Base-by-base conservation (phyloP, 2,113 vertebrate species). In the Phalacrocorax pelagicus region DNA sequence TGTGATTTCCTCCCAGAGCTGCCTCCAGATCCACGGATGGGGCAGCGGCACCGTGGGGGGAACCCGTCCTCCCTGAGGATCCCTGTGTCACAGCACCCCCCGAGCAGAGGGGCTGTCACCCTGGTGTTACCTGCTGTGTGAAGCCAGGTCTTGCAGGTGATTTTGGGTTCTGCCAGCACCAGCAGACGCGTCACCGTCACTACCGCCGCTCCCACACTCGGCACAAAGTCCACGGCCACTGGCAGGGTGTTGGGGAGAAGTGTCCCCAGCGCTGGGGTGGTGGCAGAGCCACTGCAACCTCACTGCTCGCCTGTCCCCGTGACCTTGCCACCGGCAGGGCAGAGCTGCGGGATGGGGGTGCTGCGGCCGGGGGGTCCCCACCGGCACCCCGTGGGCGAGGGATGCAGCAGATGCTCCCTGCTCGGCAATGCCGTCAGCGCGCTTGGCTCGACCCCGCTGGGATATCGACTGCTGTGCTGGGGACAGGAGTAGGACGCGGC, bases 161-260 rank as follows among this genome's bases (percentile, higher is more conserved):
- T 16, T 1, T 34, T 73, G 59, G 81, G 73, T 63, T 14, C 55
- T 21, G 58, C 44, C 88, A n/a, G 81, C 5, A 1, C 73, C 4
- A 0, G 49, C 69, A n/a, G 44, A 27, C 15, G 1, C 3, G 52
- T 63, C 44, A 5, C 44, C 10, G 38, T 54, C n/a, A 4, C 44
- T 8, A 32, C 62, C 8, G 4, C 54, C 0, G 16, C 89, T 90
- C 89, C 96, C 42, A 2, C 13, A 10, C 61, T 51, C 49, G 1
- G 88, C 54, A 29, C 96, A 79, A 97, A 96, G 95, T 95, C 95
- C 95, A n/a, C 16, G 3, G 52, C 46, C 11, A 12, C 27, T 2
- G 7, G 46, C 71, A 3, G 66, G 36, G 58, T 15, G 47, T 5
- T 5, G 2, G 52, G 51, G 63, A 89, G 46, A 38, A 74, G 29